Conservation (phyloP, 2,888 invertebrate species). For the Drosophila monieri region DNA sequence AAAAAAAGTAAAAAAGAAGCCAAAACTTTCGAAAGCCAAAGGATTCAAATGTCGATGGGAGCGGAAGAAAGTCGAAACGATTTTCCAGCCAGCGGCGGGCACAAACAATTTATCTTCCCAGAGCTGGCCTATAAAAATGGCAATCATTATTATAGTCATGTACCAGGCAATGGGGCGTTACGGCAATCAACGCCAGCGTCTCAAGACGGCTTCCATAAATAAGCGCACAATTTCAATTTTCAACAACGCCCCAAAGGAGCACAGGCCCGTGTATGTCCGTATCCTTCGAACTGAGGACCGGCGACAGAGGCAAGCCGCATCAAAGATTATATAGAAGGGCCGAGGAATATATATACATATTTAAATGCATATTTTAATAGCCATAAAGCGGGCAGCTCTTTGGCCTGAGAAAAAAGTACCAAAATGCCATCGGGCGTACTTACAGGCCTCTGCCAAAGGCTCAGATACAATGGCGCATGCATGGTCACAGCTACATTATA, state of each 20-base stretch:
- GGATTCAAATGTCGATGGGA: constrained; percentile 40
- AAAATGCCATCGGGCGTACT: constrained; percentile 73
- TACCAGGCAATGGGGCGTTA: constrained; percentile 78
- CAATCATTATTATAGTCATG: constrained; percentile 77
- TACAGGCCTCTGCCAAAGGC: constrained; percentile 55
- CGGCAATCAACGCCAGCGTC: constrained; percentile 73
- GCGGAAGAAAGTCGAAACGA: constrained; percentile 18
- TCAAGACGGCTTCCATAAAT: constrained; percentile 61
- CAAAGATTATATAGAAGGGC: constrained; percentile 26
- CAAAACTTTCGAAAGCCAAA: constrained; percentile 20
- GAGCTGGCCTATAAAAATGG: constrained; percentile 62
- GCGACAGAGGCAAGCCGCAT: constrained; percentile 28
- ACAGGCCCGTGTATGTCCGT: constrained; percentile 9
- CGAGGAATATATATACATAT: constrained; percentile 36
- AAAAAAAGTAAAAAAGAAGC: constrained; percentile 5
- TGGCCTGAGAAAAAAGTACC: constrained; percentile 40
- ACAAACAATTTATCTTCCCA: constrained; percentile 59
- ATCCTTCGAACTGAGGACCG: constrained; percentile 4
- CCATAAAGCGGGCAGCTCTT: constrained; percentile 65
- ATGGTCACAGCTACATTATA: neutral
- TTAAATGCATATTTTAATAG: constrained; percentile 79
- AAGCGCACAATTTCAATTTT: constrained; percentile 76
- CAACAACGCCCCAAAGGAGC: constrained; percentile 45
- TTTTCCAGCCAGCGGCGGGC: constrained; percentile 41
- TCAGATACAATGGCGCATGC: constrained; percentile 16